Conservation (phyloP, 2,113 vertebrate species). For the Aplodontia rufa region DNA sequence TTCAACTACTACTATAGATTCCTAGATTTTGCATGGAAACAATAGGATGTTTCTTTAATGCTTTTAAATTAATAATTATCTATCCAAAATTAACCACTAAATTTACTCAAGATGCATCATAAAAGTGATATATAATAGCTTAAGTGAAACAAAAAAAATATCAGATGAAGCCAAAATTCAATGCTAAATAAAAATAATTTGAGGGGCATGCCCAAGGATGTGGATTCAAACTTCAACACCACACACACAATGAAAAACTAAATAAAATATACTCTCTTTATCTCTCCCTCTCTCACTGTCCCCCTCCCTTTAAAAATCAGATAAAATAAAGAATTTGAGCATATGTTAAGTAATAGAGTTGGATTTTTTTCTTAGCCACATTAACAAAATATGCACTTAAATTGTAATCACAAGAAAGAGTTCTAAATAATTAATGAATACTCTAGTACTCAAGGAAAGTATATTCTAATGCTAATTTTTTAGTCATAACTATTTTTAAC, state of each 20-base stretch:
- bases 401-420: not conserved
- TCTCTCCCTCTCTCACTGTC: too few species aligned
- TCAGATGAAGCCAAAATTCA: not conserved
- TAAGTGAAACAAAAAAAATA: not conserved
- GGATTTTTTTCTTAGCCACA: not conserved
- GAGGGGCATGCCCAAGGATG: too few species aligned
- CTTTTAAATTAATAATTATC: not conserved
- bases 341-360: not conserved
- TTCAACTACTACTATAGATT: not conserved
- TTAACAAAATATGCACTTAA: not conserved
- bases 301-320: too few species aligned
- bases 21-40: not conserved
- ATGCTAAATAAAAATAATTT: conserved; percentile 11
- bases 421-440: not conserved
- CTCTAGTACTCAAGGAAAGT: not conserved
- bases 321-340: not conserved
- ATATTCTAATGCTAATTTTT: not conserved
- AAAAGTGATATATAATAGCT: not conserved
- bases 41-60: not conserved
- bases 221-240: too few species aligned
- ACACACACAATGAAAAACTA: too few species aligned
- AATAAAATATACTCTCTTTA: too few species aligned
- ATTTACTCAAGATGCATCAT: not conserved
- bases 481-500: not conserved
- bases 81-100: not conserved